Evolutionary conservation across 2,113 vertebrate genomes (phyloP).

Genomic region (Nyctereutes procyonoides): DNA sequence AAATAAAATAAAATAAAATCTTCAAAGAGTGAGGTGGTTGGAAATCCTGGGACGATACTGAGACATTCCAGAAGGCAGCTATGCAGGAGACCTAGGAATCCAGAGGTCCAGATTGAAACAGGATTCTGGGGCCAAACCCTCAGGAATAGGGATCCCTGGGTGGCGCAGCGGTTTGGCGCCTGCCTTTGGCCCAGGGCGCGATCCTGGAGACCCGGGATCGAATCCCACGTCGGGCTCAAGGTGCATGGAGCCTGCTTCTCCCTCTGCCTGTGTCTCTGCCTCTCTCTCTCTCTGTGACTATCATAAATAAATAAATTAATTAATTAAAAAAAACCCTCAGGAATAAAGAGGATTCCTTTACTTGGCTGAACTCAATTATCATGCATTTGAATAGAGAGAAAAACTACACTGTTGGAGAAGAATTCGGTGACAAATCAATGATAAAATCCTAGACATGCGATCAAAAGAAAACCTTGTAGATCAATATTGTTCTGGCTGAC

Average conservation of each 20-base stretch:
- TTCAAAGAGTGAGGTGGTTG: background rate
- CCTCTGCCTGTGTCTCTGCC: too few relatives aligned
- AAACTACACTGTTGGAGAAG: background rate
- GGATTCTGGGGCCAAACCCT: background rate
- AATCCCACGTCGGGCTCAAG: too few relatives aligned
- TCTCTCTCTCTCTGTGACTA: too few relatives aligned
- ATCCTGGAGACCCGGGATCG: too few relatives aligned
- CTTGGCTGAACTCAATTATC: background rate
- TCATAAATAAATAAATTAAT: too few relatives aligned
- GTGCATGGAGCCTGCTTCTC: too few relatives aligned
- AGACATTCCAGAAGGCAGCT: background rate
- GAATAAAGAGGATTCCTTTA: background rate
- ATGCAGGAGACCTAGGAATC: background rate
- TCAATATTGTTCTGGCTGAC: background rate
- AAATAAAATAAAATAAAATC: too few relatives aligned
- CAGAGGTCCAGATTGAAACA: background rate
- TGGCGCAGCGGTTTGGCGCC: too few relatives aligned
- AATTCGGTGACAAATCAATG: background rate
- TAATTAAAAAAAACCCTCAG: too few relatives aligned
- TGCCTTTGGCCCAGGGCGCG: too few relatives aligned
- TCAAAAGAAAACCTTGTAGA: background rate
- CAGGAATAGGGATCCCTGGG: too few relatives aligned
- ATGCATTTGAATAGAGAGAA: background rate
- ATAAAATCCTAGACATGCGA: background rate
- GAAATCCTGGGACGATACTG: background rate